Percentiles rank a stretch among this genome's conserved stretches.
phyloP scores from a whole-genome alignment of 2,113 vertebrate species.

The Lamprotornis superbus region DNA sequence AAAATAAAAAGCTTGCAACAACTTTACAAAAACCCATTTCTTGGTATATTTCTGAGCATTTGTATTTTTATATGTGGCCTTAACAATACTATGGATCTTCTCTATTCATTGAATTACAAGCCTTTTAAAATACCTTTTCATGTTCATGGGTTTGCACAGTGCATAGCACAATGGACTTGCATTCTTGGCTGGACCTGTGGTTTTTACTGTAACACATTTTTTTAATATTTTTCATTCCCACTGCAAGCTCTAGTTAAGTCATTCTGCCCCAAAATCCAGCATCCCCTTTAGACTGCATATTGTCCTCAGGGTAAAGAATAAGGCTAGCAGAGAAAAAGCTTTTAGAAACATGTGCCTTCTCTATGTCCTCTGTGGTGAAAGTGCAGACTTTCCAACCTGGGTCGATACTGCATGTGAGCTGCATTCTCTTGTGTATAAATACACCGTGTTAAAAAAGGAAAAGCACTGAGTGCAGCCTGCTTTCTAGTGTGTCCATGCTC shows the following conservation, averaged over 20 bases:
- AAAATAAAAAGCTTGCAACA: neutral
- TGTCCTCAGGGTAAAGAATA: neutral
- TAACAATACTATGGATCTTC: neutral
- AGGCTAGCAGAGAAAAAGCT: neutral
- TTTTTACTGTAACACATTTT: neutral
- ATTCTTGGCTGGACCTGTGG: neutral
- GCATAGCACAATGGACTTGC: neutral
- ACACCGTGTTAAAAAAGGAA: conserved; percentile 12
- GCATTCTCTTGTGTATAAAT: conserved; percentile 46
- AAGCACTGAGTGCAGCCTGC: neutral
- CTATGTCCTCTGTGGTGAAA: neutral
- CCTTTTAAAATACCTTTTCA: neutral
- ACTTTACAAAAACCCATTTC: neutral
- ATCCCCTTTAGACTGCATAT: neutral
- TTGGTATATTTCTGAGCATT: neutral
- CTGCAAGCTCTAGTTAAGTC: neutral
- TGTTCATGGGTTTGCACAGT: neutral
- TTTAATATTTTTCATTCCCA: neutral
- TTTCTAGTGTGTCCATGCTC: neutral
- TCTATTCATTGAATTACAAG: neutral
- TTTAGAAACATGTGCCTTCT: neutral
- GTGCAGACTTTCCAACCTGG: neutral
- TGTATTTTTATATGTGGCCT: neutral
- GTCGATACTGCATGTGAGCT: neutral
- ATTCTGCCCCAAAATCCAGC: neutral